These are phyloP conservation scores for Drosophila rufa DNA, from an alignment of 1,140 invertebrate species.

Conservation along the genomic window DNA sequence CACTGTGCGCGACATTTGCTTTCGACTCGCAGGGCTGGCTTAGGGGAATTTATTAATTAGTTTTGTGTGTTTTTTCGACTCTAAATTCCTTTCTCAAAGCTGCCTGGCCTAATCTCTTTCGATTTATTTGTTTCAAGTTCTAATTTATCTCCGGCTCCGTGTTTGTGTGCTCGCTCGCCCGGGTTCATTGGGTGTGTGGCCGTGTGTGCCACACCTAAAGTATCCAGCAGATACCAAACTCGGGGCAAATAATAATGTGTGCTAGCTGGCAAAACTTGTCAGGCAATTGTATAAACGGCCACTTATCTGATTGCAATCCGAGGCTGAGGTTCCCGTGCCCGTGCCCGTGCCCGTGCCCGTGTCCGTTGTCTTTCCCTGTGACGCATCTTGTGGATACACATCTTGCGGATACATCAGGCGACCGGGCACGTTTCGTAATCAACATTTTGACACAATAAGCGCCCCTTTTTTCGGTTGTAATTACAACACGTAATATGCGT, in stretches of 20 bases:
- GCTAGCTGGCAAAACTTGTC: constrained; percentile 59
- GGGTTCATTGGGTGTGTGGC: constrained; percentile 26
- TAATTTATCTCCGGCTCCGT: constrained; percentile 70
- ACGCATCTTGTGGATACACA: constrained; percentile 37
- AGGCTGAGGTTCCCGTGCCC: constrained; percentile 14
- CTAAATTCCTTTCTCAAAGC: constrained; percentile 53
- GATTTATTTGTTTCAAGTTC: constrained; percentile 82
- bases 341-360: background rate
- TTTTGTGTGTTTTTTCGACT: constrained; percentile 54
- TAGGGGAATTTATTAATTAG: constrained; percentile 70
- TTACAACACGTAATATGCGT: constrained; percentile 81
- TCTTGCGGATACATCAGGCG: constrained; percentile 31
- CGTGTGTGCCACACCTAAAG: constrained; percentile 65
- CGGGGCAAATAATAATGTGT: constrained; percentile 19
- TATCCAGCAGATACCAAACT: constrained; percentile 17
- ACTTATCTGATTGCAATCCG: constrained; percentile 62
- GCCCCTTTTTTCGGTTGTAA: constrained; percentile 48
- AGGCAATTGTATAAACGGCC: constrained; percentile 62
- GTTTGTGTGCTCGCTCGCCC: constrained; percentile 2
- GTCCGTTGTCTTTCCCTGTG: constrained; percentile 14
- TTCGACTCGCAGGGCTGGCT: constrained; percentile 10
- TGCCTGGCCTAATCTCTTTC: constrained; percentile 54
- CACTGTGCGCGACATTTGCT: constrained; percentile 71
- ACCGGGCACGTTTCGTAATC: constrained; percentile 75
- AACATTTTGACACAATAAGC: constrained; percentile 77